Percentiles rank a stretch among this genome's conserved stretches.
These are phyloP conservation scores for Syrrhaptes paradoxus DNA, from an alignment of 2,113 vertebrate species.

Conservation along the genomic window DNA sequence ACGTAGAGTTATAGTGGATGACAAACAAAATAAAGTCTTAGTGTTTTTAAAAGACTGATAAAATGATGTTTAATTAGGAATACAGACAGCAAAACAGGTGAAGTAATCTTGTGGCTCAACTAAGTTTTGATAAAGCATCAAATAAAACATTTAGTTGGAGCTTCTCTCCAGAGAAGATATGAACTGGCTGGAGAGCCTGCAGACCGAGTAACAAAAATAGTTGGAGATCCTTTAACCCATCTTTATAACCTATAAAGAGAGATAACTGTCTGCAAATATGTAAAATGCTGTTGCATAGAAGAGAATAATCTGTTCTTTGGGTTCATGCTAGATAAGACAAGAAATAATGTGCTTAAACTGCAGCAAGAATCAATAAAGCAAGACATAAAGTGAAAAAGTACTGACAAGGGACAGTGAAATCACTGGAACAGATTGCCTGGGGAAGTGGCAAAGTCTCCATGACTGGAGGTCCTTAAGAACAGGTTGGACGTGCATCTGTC, in stretches of 20 bases:
- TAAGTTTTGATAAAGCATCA: background rate
- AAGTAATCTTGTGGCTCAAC: background rate
- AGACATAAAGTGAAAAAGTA: background rate
- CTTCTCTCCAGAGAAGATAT: background rate
- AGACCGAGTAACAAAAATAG: background rate
- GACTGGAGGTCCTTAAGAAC: background rate
- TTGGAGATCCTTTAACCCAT: background rate
- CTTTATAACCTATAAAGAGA: background rate
- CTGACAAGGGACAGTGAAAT: background rate
- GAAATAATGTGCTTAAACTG: background rate
- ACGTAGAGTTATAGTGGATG: background rate
- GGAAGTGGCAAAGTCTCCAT: background rate
- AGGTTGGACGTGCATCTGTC: background rate
- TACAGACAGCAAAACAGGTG: background rate
- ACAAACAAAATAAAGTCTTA: background rate
- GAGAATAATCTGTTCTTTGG: conserved; percentile 14
- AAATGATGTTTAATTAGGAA: background rate
- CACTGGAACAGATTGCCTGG: background rate
- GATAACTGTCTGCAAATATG: background rate
- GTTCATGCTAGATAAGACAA: background rate
- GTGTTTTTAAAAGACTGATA: background rate
- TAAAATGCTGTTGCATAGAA: background rate
- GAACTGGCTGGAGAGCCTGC: background rate
- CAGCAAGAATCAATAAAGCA: background rate
- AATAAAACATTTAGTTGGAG: background rate